Conservation (phyloP, 1,140 invertebrate genomes). For the Drosophila obscura region DNA sequence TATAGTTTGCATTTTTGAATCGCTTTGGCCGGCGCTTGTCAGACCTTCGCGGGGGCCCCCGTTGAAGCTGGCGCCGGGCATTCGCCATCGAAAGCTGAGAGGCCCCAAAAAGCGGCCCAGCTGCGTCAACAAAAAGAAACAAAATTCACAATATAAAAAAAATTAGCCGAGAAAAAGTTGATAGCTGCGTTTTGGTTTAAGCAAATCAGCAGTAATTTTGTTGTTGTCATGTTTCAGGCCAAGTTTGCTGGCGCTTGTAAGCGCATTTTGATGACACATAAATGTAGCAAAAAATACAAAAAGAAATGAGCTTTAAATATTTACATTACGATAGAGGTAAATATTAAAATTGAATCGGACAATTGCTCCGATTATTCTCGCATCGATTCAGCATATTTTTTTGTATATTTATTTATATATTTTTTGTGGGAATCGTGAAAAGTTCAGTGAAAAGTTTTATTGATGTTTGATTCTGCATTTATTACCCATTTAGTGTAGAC, state of each 20-base stretch:
- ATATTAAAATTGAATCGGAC: conserved; percentile 13
- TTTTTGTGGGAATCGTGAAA: background rate
- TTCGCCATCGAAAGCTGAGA: conserved; percentile 63
- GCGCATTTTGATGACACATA: conserved; percentile 43
- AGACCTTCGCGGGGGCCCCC: conserved; percentile 46
- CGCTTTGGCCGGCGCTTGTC: conserved; percentile 25
- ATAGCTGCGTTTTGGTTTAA: conserved; percentile 54
- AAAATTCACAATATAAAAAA: conserved; percentile 6
- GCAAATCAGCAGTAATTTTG: conserved; percentile 60
- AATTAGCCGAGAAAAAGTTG: conserved; percentile 9
- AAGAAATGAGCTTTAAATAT: conserved; percentile 37
- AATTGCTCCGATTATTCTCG: conserved; percentile 24
- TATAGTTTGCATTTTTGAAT: conserved; percentile 26
- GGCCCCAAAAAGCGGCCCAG: conserved; percentile 50
- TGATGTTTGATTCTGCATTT: conserved; percentile 10
- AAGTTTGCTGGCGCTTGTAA: conserved; percentile 74
- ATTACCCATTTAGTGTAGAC: background rate
- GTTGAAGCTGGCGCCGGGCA: conserved; percentile 49
- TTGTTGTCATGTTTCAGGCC: conserved; percentile 48
- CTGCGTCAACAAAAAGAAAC: conserved; percentile 62
- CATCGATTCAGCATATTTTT: conserved; percentile 27
- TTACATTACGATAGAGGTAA: conserved; percentile 30
- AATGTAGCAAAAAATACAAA: background rate
- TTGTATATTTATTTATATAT: too few species aligned
- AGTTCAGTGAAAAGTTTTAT: conserved; percentile 1